phyloP scores from a whole-genome alignment of 2,113 vertebrate genomes.

The Eubucco bourcierii region DNA sequence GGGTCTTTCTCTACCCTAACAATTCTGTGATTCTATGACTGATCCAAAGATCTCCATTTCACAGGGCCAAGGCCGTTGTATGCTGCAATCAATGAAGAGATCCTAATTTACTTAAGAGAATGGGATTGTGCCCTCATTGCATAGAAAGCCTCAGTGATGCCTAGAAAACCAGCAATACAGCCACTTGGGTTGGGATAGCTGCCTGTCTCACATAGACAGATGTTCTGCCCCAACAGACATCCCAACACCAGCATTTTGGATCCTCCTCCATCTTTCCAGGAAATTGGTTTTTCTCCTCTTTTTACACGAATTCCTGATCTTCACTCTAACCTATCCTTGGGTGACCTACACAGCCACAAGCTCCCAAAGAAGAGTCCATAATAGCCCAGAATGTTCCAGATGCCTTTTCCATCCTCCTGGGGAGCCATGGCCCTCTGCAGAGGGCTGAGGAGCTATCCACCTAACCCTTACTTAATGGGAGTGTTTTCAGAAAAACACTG shows the following conservation, averaged over 20 bases:
- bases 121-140: neutral
- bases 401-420: constrained; percentile 36
- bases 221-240: neutral
- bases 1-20: no score
- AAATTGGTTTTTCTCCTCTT: neutral
- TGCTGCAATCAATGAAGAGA: neutral
- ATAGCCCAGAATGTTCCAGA: constrained; percentile 11
- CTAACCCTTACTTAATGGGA: constrained; percentile 69
- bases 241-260: accelerated
- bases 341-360: neutral
- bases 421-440: neutral
- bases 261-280: neutral
- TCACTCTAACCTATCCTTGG: neutral
- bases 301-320: neutral
- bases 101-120: neutral
- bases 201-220: accelerated
- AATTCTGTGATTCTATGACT: no score
- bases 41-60: neutral
- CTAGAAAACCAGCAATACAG: neutral
- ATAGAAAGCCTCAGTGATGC: neutral
- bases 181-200: neutral
- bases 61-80: accelerated
- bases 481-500: constrained; percentile 71
- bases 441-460: constrained; percentile 34
- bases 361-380: neutral